Evolutionary conservation across 2,888 invertebrate species (phyloP).

Genomic region (Patella ulyssiponensis): DNA sequence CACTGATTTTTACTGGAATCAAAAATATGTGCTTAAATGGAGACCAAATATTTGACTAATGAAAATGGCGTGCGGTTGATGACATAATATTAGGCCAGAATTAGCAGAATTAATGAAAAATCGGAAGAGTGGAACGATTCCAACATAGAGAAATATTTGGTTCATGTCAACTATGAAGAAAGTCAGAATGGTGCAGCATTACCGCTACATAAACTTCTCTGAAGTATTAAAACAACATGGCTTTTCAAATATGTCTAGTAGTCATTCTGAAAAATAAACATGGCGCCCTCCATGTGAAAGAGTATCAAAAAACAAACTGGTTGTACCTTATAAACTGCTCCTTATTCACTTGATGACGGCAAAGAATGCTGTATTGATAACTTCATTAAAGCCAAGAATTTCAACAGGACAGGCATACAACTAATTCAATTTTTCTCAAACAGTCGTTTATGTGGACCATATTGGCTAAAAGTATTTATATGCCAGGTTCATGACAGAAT

Average conservation of each 20-base stretch:
- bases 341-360: background rate
- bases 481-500: too few species aligned
- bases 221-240: constrained; percentile 5
- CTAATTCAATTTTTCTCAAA: too few species aligned
- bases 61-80: background rate
- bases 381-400: constrained; percentile 5
- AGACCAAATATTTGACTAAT: background rate
- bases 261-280: constrained; percentile 1
- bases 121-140: background rate
- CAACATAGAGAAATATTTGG: background rate
- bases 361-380: constrained; percentile 2
- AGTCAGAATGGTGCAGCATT: constrained; percentile 11
- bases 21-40: constrained; percentile 1
- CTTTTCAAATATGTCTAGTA: constrained; percentile 1
- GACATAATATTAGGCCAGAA: background rate
- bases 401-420: background rate
- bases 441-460: too few species aligned
- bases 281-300: constrained; percentile 9
- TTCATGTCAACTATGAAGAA: constrained; percentile 7
- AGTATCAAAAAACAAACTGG: background rate
- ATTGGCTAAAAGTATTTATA: too few species aligned
- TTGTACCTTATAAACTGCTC: constrained; percentile 4
- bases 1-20: background rate
- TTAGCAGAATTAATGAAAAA: background rate
- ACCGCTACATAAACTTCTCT: background rate